Percentiles rank a stretch among this genome's conserved stretches.
phyloP scores from a whole-genome alignment of 2,113 vertebrate species.

The Carollia perspicillata region DNA sequence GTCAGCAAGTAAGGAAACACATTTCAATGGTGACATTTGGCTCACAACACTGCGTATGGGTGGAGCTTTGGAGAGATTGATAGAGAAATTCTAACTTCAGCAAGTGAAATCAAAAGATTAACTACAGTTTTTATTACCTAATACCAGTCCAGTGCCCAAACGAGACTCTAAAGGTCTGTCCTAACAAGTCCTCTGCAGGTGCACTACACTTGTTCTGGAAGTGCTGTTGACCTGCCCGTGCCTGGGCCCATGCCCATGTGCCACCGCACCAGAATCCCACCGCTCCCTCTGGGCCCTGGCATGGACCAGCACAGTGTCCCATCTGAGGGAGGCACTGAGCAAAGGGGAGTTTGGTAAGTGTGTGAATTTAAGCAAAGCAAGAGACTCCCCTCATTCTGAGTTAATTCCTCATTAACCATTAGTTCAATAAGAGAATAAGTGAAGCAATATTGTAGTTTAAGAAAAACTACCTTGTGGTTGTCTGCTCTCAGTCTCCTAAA shows the following conservation, averaged over 20 bases:
- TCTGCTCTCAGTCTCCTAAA: background rate
- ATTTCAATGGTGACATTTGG: slow-evolving; percentile 27
- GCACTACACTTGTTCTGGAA: slow-evolving; percentile 68
- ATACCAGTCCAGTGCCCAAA: slow-evolving; percentile 32
- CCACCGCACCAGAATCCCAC: slow-evolving; percentile 78
- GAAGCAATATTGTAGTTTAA: background rate
- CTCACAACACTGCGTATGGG: slow-evolving; percentile 20
- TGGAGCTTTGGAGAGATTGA: slow-evolving; percentile 26
- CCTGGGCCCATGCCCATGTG: slow-evolving; percentile 73
- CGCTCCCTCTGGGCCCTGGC: slow-evolving; percentile 63
- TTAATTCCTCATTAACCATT: slow-evolving; percentile 4
- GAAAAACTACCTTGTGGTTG: background rate
- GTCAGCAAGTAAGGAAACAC: slow-evolving; percentile 55
- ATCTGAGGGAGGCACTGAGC: background rate
- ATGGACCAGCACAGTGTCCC: slow-evolving; percentile 56
- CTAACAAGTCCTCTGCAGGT: slow-evolving; percentile 45
- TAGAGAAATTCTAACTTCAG: background rate
- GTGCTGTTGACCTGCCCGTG: slow-evolving; percentile 71
- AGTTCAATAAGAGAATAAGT: background rate
- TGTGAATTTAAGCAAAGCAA: slow-evolving; percentile 20
- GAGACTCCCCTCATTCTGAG: slow-evolving; percentile 21
- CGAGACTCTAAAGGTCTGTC: slow-evolving; percentile 68
- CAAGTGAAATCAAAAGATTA: slow-evolving; percentile 66
- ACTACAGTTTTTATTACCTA: slow-evolving; percentile 51
- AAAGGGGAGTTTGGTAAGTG: background rate